Base-by-base conservation (phyloP, 2,797 vertebrate species). In the Clarias laeviceps region DNA sequence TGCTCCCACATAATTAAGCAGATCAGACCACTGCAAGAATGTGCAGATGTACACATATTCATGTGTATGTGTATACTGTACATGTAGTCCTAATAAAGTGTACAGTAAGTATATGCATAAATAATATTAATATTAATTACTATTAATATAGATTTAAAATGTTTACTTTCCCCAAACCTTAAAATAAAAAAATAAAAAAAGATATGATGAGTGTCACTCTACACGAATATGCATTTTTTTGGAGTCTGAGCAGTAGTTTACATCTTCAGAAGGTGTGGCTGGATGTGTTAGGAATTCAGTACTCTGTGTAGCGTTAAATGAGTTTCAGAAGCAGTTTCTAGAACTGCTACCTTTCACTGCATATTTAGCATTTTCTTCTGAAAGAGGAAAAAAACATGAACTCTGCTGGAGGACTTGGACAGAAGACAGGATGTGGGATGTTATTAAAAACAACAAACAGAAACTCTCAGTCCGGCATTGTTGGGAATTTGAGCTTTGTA, bases 391-490 rank as follows among this genome's bases (percentile, higher is more conserved):
- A 62, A n/a, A 40, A 73, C 65, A 17, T 29, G 32, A 56, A 50
- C 37, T 65, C 78, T 56, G 83, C 66, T 40, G 70, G 61, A 54
- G 34, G 70, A 61, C 34, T 27, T 9, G 37, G 78, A 45, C 59
- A 64, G 77, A 80, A 86, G 59, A 86, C 70, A 62, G 74, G 64
- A 32, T 69, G 57, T 45, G 64, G 70, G 83, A 82, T 61, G 56
- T 88, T 86, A 87, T 82, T 85, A 82, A 80, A 59, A 82, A 80
- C 50, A 88, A 88, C 61, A 88, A 88, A 87, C 68, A 85, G 27
- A 77, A 82, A 79, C n/a, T 82, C 82, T 65, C 50, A 17, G 66
- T 40, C 59, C 50, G 73, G 62, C 24, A 69, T 83, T 76, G 66
- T 18, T 18, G 40, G 83, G 66, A 87, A 87, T 80, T 57, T 24